Percentiles rank a stretch among this genome's conserved stretches.
Evolutionary conservation across 2,888 invertebrate species (phyloP).

Genomic region (Drosophila kuntzei): DNA sequence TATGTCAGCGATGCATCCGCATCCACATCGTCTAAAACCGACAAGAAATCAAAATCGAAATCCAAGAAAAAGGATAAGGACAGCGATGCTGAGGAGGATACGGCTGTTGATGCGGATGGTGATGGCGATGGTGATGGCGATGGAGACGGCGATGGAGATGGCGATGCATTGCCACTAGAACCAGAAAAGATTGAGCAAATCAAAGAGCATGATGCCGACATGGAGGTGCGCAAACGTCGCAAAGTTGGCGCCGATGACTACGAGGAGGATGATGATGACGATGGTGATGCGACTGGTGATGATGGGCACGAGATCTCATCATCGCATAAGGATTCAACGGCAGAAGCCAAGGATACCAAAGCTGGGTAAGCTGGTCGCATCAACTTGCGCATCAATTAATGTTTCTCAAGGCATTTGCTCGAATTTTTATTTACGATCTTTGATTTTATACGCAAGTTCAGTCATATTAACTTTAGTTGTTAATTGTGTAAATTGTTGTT

Average conservation of each 20-base stretch:
- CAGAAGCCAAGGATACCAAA: slow-evolving; percentile 77
- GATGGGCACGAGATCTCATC: slow-evolving; percentile 21
- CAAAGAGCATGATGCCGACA: slow-evolving; percentile 84
- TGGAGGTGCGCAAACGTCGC: slow-evolving; percentile 81
- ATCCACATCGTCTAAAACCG: slow-evolving; percentile 85
- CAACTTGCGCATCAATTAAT: slow-evolving; percentile 48
- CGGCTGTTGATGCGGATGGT: slow-evolving; percentile 66
- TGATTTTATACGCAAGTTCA: slow-evolving; percentile 33
- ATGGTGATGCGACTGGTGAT: slow-evolving; percentile 36
- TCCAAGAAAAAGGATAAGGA: slow-evolving; percentile 90
- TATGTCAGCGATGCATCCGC: slow-evolving; percentile 89
- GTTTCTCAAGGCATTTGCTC: slow-evolving; percentile 55
- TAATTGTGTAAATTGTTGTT: slow-evolving; percentile 70
- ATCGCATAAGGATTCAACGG: slow-evolving; percentile 27
- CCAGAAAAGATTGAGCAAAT: slow-evolving; percentile 84
- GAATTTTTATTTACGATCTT: slow-evolving; percentile 56
- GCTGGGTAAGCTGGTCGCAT: slow-evolving; percentile 77
- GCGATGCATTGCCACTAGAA: slow-evolving; percentile 86
- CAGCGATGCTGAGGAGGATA: slow-evolving; percentile 91
- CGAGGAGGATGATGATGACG: slow-evolving; percentile 51
- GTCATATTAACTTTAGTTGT: slow-evolving; percentile 64
- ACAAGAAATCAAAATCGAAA: slow-evolving; percentile 87
- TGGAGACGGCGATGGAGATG: slow-evolving; percentile 86
- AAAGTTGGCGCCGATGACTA: slow-evolving; percentile 71
- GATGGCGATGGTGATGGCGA: slow-evolving; percentile 88